phyloP scores from a whole-genome alignment of 2,888 invertebrate genomes.

The Carcina quercana region DNA sequence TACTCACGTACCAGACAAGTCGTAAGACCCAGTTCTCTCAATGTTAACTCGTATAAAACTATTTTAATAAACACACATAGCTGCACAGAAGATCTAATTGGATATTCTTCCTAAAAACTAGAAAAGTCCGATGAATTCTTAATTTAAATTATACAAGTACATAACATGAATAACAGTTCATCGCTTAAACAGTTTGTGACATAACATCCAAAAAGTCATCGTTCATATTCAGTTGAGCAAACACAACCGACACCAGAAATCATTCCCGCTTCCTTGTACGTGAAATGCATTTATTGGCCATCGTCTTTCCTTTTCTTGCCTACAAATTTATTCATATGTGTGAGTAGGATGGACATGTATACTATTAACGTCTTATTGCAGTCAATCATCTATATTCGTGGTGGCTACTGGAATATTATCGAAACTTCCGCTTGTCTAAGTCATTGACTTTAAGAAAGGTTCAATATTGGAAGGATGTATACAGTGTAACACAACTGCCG shows the following conservation, averaged over 20 bases:
- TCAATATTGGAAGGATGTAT: background rate
- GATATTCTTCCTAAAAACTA: no score
- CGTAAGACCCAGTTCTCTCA: no score
- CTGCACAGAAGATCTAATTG: no score
- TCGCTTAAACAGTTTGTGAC: no score
- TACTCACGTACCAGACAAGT: no score
- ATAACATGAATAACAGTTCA: background rate
- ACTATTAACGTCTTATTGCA: conserved; percentile 43
- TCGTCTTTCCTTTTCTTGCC: conserved; percentile 30
- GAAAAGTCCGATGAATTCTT: no score
- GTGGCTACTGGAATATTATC: conserved; percentile 66
- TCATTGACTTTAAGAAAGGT: conserved; percentile 47
- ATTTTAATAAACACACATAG: no score
- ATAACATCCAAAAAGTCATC: no score
- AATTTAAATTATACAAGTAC: no score
- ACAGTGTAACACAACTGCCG: background rate
- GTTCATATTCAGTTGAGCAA: conserved; percentile 21
- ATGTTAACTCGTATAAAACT: no score
- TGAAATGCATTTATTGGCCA: conserved; percentile 54
- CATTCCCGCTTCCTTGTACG: conserved; percentile 67
- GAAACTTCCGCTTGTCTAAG: conserved; percentile 60
- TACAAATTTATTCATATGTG: conserved; percentile 16
- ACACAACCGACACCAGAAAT: conserved; percentile 50
- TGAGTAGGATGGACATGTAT: conserved; percentile 27
- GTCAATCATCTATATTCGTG: conserved; percentile 72